Evolutionary conservation across 2,888 invertebrate genomes (phyloP).

Genomic region (Stomorhina lunata): DNA sequence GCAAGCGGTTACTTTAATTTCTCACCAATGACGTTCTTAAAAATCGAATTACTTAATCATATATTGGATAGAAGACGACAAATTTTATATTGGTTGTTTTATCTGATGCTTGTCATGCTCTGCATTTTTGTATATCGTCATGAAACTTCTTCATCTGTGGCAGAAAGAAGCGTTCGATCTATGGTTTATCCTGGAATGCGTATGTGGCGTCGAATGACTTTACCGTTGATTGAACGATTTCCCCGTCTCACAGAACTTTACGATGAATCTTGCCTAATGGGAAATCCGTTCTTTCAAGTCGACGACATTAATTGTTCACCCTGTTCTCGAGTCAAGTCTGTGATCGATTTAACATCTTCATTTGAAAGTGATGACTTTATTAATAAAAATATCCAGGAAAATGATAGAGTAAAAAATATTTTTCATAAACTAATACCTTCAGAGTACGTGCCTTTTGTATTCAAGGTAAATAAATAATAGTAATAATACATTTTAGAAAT

Average conservation of each 20-base stretch:
- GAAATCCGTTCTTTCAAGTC: conserved; percentile 91
- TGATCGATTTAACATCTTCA: conserved; percentile 82
- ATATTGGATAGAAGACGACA: conserved; percentile 78
- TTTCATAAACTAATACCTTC: conserved; percentile 60
- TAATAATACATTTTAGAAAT: no score
- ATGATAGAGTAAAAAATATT: background rate
- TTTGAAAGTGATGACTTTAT: conserved; percentile 34
- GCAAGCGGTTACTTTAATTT: conserved; percentile 70
- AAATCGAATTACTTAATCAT: conserved; percentile 79
- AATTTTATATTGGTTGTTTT: conserved; percentile 78
- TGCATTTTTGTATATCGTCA: conserved; percentile 75
- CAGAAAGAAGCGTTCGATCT: conserved; percentile 88
- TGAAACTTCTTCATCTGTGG: conserved; percentile 78
- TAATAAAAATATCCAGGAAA: background rate
- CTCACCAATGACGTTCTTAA: conserved; percentile 76
- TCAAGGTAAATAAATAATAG: conserved; percentile 81
- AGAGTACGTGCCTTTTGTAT: conserved; percentile 81
- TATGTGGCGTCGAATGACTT: conserved; percentile 85
- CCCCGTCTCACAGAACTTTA: conserved; percentile 88
- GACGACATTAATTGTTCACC: conserved; percentile 93
- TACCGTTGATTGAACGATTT: conserved; percentile 88
- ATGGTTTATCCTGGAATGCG: conserved; percentile 90
- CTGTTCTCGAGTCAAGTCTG: conserved; percentile 85
- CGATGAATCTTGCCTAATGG: conserved; percentile 91
- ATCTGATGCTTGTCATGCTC: conserved; percentile 74